Percentiles rank a stretch among this genome's conserved stretches.
phyloP scores from a whole-genome alignment of 2,888 invertebrate genomes.

The Drosophila maculinotata region DNA sequence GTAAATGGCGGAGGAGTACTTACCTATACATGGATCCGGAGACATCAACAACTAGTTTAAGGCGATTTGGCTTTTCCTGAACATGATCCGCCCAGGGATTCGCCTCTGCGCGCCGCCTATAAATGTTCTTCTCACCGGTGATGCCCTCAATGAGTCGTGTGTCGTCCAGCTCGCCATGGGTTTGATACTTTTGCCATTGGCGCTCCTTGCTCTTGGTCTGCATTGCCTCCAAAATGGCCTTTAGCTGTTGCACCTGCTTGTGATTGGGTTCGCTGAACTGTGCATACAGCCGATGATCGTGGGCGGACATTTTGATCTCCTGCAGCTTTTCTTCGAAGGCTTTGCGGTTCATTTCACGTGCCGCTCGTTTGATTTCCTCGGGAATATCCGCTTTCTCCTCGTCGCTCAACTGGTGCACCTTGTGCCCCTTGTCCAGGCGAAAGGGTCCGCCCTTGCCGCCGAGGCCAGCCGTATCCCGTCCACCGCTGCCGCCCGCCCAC shows the following conservation, averaged over 20 bases:
- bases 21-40: constrained; percentile 98
- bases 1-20: not conserved
- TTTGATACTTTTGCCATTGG: constrained; percentile 97
- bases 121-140: constrained; percentile 96
- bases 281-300: constrained; percentile 94
- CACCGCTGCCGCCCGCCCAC: constrained; percentile 98
- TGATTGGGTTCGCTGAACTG: constrained; percentile 92
- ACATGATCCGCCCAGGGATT: constrained; percentile 95
- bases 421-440: constrained; percentile 96
- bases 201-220: constrained; percentile 97
- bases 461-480: constrained; percentile 96
- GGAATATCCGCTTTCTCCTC: constrained; percentile 96
- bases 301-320: constrained; percentile 97
- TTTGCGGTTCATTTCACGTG: constrained; percentile 96
- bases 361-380: constrained; percentile 94
- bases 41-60: constrained; percentile 95
- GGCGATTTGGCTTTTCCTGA: constrained; percentile 94
- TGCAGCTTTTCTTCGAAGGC: constrained; percentile 94
- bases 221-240: constrained; percentile 93
- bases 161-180: constrained; percentile 97
- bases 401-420: constrained; percentile 96
- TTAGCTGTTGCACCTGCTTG: constrained; percentile 90
- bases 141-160: constrained; percentile 97
- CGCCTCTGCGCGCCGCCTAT: constrained; percentile 92
- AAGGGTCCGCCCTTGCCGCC: constrained; percentile 99